Base-by-base conservation (phyloP, 2,113 vertebrate genomes). In the Cyanocitta stelleri region DNA sequence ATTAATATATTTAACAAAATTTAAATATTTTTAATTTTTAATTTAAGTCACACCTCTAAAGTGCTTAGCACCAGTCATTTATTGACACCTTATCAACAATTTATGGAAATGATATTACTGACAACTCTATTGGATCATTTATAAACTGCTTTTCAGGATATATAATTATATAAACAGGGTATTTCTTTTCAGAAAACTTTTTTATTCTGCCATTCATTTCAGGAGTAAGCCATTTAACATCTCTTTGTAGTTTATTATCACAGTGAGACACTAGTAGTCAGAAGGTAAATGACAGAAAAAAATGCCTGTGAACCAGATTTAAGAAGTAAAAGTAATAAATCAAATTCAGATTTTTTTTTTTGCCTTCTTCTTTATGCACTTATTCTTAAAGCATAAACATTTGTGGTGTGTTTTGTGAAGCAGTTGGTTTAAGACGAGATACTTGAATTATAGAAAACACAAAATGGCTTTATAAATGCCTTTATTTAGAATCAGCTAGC, bases 201-300 rank as follows among this genome's bases (percentile, higher is more conserved):
- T 94, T 92, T 75, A 64, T 56, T 87, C 77, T 48, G 9, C 51
- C 69, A 39, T 52, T 64, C 27, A 27, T 95, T 80, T 94, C 63
- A 79, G 66, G 56, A 86, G 29, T 89, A 94, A 93, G 18, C 27
- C 30, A 54, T 95, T 97, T 96, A 73, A 83, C 46, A 69, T 84
- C 21, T 91, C 26, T 78, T 56, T 87, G 39, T 92, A 81, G 82
- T 95, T 96, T 67, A 93, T 87, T 81, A 58, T 85, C 54, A 79
- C 59, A 82, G 35, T 56, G 78, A 82, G 63, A 89, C 64, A 93
- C 67, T 73, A 21, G 51, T 5, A 30, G 18, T 73, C 54, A 64
- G 61, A 93, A 89, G 44, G 51, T 33, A 94, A 96, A 95, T 83
- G 49, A 80, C 82, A 96, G n/a, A 21, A 95, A 85, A 95, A 87